These are phyloP conservation scores for Seira sanloemensis DNA, from an alignment of 2,888 invertebrate species.

Conservation along the genomic window DNA sequence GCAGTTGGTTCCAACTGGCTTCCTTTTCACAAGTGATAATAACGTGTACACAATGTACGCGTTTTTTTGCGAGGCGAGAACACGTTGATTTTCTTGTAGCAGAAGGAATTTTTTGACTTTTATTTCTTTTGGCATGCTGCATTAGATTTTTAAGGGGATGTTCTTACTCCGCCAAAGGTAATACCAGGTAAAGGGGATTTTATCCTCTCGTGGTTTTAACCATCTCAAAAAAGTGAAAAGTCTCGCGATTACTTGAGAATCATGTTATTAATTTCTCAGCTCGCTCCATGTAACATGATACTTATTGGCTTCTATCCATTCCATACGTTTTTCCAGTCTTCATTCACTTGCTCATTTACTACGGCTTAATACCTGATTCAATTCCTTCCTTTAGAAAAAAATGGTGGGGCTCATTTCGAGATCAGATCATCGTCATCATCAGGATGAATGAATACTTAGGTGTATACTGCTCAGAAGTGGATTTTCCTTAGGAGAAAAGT, in stretches of 20 bases:
- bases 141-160: neutral
- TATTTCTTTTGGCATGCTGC: neutral
- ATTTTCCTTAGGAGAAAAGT: too few species aligned
- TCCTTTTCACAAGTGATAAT: neutral
- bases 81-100: neutral
- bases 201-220: neutral
- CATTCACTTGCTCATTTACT: neutral
- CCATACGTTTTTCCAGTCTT: neutral
- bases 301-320: neutral
- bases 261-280: neutral
- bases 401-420: neutral
- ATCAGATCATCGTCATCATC: too few species aligned
- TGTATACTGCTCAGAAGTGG: too few species aligned
- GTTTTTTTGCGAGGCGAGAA: neutral
- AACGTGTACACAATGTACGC: neutral
- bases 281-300: neutral
- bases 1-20: conserved; percentile 55
- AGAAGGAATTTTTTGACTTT: neutral
- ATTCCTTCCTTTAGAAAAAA: neutral
- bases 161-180: neutral
- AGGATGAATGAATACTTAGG: too few species aligned
- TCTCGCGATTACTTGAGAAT: neutral
- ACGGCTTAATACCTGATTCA: neutral
- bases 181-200: neutral
- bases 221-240: neutral